Percentiles rank a stretch among this genome's conserved stretches.
These are phyloP conservation scores for Catharus fuscescens DNA, from an alignment of 2,113 vertebrate species.

Conservation along the genomic window DNA sequence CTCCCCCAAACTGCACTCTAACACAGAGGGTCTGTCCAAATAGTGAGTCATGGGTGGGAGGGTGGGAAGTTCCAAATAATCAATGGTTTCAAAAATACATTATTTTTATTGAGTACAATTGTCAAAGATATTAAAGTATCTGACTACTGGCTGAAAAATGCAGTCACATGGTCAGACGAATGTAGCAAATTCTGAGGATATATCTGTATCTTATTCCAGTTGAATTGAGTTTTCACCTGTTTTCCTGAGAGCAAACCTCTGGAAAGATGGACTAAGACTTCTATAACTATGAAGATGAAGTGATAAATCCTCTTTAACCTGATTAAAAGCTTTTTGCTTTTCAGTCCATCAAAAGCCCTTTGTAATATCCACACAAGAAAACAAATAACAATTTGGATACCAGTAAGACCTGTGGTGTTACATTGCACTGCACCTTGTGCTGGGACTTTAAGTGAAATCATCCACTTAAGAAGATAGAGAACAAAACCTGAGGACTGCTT, in stretches of 20 bases:
- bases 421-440: background rate
- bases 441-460: background rate
- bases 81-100: background rate
- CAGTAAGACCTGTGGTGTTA: background rate
- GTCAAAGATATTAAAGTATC: background rate
- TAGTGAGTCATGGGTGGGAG: no score
- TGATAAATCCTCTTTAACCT: background rate
- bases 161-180: background rate
- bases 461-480: background rate
- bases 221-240: background rate
- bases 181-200: background rate
- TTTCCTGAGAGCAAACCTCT: background rate
- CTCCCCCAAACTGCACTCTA: accelerated
- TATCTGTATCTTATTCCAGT: background rate
- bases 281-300: background rate
- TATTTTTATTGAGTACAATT: background rate
- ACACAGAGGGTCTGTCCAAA: background rate
- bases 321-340: background rate
- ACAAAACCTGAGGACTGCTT: background rate
- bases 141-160: background rate
- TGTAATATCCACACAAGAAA: background rate
- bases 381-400: background rate
- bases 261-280: background rate
- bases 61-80: background rate
- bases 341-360: background rate